Evolutionary conservation across 2,797 vertebrate species (phyloP), one percentile per base, ranked within the genome.

Genomic region (Vipera latastei): DNA sequence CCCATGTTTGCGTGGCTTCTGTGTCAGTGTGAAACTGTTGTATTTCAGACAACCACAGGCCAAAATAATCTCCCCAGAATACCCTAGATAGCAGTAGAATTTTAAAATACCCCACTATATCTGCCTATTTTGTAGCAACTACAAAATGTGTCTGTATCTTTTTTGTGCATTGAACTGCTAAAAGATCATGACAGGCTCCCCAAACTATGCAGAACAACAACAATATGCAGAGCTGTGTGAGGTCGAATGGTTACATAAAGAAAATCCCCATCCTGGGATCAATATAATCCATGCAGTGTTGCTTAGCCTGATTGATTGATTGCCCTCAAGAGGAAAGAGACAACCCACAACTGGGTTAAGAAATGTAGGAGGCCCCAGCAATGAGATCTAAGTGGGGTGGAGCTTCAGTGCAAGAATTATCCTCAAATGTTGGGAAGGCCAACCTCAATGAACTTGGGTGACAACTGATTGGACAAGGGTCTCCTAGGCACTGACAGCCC

Each of bases 151-250:
- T 32, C 4, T n/a, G 6, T 28, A 93, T 97, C 96, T 91, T 38
- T 96, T 69, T 95, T 73, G 95, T 95, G 38, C 91, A 93, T 91
- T 95, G 90, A 59, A 93, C 85, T 95, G 57, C 96, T 96, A 92
- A 91, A 96, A 95, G 92, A 89, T 96, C 91, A 94, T 91, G 93
- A 92, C 4, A 53, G 69, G 92, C 93, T 93, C 89, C 51, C 88
- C 92, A 26, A 94, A 94, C 65, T 94, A 91, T 89, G 61, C 87
- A 89, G n/a, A 87, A 92, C 93, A 89, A 57, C 25, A 44, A 86
- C 4, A 61, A 28, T 56, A 20, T 55, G 88, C n/a, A 38, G 65
- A 38, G 48, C 88, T 48, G 73, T 0, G 12, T 53, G 85, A 28
- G 32, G 8, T 57, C 13, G 25, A 14, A 53, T 86, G n/a, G 7